Base-by-base conservation (phyloP, 1,140 invertebrate species). In the Papilio machaon region DNA sequence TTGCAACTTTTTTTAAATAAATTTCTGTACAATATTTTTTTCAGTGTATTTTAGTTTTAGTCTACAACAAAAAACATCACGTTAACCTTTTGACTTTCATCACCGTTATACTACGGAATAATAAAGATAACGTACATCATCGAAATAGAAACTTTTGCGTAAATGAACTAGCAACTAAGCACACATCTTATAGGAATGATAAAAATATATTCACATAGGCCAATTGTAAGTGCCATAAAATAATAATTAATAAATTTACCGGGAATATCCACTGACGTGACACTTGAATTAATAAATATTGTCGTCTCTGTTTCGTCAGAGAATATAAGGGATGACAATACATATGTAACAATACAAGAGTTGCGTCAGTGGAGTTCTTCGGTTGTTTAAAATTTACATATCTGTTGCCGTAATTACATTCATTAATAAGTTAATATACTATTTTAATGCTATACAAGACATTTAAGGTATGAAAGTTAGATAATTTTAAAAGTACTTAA, bases 171-270 rank as follows among this genome's bases (percentile, higher is more conserved):
- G 91, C 91, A 64, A 70, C 30, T 70, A 70, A 38, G 11, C 30
- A 38, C 60, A 30, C 23, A 0, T 8, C 23, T 35, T n/a, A 88
- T 85, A 82, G 84, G 80, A 85, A 87, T 86, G 85, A 87, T 81
- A 84, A 89, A 82, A 86, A 87, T 85, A 88, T 80, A 73, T 82
- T 86, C 90, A 91, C 54, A 86, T 92, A 92, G 91, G 91, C 91
- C 91, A 91, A 90, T 87, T 76, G 85, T 82, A 82, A 78, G 54
- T 80, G 80, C 73, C 75, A 64, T 70, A 46, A 75, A 82, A 58
- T 49, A 38, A 74, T 54, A 23, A 80, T 46, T 7, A 73, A 13
- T 73, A 30, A 11, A 80, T 80, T 23, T 77, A 38, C 38, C 4
- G 4, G 7, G 7, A 43, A 43, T 43, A 4, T 43, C 38, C 38